Evolutionary conservation across 2,888 invertebrate genomes (phyloP).

Genomic region (Mesorhabditis belari): DNA sequence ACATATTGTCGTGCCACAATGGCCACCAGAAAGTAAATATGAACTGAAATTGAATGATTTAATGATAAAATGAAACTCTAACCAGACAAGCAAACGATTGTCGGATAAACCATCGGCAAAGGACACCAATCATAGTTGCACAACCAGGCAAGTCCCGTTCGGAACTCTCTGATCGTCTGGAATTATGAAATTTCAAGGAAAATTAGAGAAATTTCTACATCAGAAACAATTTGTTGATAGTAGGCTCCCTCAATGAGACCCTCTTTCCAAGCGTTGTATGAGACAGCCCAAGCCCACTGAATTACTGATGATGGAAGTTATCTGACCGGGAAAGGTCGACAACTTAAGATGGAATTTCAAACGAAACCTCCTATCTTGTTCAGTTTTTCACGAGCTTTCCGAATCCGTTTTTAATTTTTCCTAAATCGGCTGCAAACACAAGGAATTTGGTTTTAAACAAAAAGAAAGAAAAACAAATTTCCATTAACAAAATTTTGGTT

Average conservation of each 20-base stretch:
- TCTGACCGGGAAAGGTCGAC: no score
- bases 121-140: conserved; percentile 51
- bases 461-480: no score
- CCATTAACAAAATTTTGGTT: no score
- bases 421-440: no score
- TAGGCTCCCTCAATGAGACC: conserved; percentile 31
- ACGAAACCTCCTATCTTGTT: no score
- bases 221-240: conserved; percentile 30
- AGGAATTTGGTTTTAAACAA: no score
- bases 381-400: no score
- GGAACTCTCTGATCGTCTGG: conserved; percentile 41
- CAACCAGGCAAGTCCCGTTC: conserved; percentile 41
- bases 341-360: no score
- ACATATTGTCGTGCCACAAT: conserved; percentile 34
- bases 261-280: conserved; percentile 28
- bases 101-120: conserved; percentile 48
- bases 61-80: neutral
- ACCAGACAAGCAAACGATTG: conserved; percentile 43
- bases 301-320: no score
- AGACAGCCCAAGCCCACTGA: conserved; percentile 30
- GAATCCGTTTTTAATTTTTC: no score
- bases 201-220: conserved; percentile 1
- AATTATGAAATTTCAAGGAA: neutral
- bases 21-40: conserved; percentile 31
- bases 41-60: neutral